These are phyloP conservation scores for Cantharis lateralis DNA, from an alignment of 2,888 invertebrate genomes.

Conservation along the genomic window DNA sequence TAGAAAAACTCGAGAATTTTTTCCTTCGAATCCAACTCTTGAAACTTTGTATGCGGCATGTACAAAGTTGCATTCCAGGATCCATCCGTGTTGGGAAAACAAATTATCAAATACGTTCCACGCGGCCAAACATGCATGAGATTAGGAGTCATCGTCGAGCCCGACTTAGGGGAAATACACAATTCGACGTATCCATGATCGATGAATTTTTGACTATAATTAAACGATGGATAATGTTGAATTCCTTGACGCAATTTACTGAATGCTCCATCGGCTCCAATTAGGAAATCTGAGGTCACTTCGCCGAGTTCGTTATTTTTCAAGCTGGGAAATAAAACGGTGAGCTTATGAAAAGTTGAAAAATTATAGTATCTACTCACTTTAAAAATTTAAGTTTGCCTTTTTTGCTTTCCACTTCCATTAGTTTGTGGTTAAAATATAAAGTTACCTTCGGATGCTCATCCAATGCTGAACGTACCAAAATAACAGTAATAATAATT, in stretches of 20 bases:
- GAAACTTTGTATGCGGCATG: conserved; percentile 87
- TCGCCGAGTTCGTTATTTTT: conserved; percentile 2
- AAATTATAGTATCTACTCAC: conserved; percentile 57
- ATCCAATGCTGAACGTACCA: conserved; percentile 72
- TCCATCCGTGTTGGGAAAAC: conserved; percentile 89
- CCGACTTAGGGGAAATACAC: conserved; percentile 71
- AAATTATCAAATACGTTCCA: conserved; percentile 96
- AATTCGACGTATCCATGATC: conserved; percentile 95
- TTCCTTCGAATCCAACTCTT: conserved; percentile 64
- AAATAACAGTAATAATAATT: neutral
- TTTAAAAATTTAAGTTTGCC: conserved; percentile 72
- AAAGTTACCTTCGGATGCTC: conserved; percentile 74
- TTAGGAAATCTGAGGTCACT: conserved; percentile 70
- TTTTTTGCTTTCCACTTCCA: conserved; percentile 69
- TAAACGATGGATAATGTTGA: conserved; percentile 80
- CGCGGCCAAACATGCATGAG: conserved; percentile 98
- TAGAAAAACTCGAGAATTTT: conserved; percentile 77
- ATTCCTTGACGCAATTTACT: conserved; percentile 84
- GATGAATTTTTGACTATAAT: conserved; percentile 90
- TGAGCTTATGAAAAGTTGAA: neutral
- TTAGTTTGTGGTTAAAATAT: conserved; percentile 84
- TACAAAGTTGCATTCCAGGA: conserved; percentile 96
- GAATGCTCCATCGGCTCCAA: conserved; percentile 96
- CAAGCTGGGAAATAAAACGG: conserved; percentile 16
- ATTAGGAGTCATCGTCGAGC: conserved; percentile 76